These are phyloP conservation scores for Psix sp. DNA, from an alignment of 1,140 invertebrate species.

Conservation along the genomic window DNA sequence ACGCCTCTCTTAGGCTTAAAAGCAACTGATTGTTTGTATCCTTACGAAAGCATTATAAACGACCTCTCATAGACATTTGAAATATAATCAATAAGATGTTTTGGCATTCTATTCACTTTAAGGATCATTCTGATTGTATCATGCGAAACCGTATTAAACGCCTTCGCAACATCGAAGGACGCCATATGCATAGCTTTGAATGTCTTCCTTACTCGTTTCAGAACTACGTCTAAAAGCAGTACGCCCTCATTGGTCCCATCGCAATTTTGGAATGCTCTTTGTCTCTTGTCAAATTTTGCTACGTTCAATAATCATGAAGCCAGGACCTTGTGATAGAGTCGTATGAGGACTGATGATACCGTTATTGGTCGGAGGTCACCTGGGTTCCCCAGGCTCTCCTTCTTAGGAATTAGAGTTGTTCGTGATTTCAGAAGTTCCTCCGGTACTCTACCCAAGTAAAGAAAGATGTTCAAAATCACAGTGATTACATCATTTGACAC, in stretches of 20 bases:
- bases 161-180: not conserved
- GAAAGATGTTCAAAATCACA: constrained; percentile 23
- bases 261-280: not conserved
- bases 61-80: constrained; percentile 12
- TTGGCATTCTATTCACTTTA: constrained; percentile 9
- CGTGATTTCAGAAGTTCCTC: constrained; percentile 7
- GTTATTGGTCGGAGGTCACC: constrained; percentile 66
- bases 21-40: not conserved
- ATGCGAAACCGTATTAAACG: constrained; percentile 12
- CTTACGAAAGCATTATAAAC: constrained; percentile 5
- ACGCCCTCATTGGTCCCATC: constrained; percentile 1
- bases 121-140: constrained; percentile 3
- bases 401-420: constrained; percentile 57
- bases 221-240: constrained; percentile 1
- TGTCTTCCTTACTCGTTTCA: not conserved
- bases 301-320: not conserved
- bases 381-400: constrained; percentile 4
- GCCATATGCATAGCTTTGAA: not conserved
- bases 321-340: constrained; percentile 11
- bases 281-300: not conserved
- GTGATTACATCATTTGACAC: not conserved
- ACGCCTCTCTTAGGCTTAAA: constrained; percentile 18
- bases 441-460: constrained; percentile 15
- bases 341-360: constrained; percentile 62
- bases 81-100: constrained; percentile 14